Percentiles rank a stretch among this genome's conserved stretches.
These are phyloP conservation scores for Aurelia aurita DNA, from an alignment of 30 jellyfish, hydroid and myxozoan genomes.

Conservation along the genomic window DNA sequence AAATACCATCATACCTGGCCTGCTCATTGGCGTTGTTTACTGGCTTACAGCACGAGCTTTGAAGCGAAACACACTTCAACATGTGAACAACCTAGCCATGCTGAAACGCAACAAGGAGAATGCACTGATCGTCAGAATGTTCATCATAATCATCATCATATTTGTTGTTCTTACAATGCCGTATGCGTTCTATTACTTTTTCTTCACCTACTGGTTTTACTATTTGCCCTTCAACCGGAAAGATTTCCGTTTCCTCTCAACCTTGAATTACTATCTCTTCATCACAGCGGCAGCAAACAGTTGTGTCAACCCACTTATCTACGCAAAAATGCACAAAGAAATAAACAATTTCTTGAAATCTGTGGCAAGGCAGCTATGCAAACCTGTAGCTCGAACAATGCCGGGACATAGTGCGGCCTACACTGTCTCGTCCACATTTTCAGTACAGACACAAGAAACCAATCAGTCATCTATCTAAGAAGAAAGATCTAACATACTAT, in stretches of 20 bases:
- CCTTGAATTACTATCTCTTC: slow-evolving; percentile 10
- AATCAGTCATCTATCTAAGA: too few species aligned
- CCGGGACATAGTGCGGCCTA: too few species aligned
- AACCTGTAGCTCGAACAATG: too few species aligned
- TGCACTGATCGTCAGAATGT: slow-evolving; percentile 33
- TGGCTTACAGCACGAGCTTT: slow-evolving; percentile 36
- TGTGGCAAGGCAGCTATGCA: too few species aligned
- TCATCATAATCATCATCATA: slow-evolving; percentile 34
- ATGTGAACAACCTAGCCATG: slow-evolving; percentile 52
- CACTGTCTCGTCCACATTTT: too few species aligned
- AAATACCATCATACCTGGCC: slow-evolving; percentile 14
- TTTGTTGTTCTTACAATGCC: slow-evolving; percentile 49
- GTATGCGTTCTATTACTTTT: slow-evolving; percentile 32
- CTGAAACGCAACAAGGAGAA: slow-evolving; percentile 35
- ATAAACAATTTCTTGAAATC: not conserved
- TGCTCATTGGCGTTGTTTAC: slow-evolving; percentile 24
- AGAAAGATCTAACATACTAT: too few species aligned
- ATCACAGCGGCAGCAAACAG: slow-evolving; percentile 34
- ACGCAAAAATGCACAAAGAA: slow-evolving; percentile 44
- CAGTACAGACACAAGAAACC: too few species aligned
- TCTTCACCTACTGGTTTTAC: slow-evolving; percentile 1
- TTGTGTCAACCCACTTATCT: slow-evolving; percentile 23
- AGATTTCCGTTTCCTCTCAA: not conserved
- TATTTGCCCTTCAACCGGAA: too few species aligned
- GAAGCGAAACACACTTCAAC: slow-evolving; percentile 33